Evolutionary conservation across 1,140 invertebrate species (phyloP), one percentile per base, ranked within the genome.

Genomic region (Drosophila kanapiae): DNA sequence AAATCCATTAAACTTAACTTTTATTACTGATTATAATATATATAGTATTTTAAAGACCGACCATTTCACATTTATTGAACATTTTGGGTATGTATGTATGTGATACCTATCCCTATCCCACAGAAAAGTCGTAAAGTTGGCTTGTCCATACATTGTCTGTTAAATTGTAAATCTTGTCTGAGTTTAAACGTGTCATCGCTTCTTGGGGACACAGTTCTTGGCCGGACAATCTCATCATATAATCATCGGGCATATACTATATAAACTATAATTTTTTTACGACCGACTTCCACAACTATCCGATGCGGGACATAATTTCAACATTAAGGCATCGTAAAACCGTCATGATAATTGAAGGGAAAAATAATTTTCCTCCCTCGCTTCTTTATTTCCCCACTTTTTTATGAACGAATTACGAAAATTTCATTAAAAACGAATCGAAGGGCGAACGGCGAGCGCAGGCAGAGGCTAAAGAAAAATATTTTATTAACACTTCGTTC

Each of bases 401-500:
- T 80, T 72, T 80, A 77, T 70, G 63, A 69, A 76, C 71, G 78
- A 72, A 80, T 82, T 87, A 80, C 72, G 58, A 77, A 68, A 79
- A 74, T 60, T 82, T 76, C 75, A 86, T 82, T 82, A 72, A 81
- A 51, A 80, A 78, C 29, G 67, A 71, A 78, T 65, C 58, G 38
- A 79, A 72, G 58, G 75, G 62, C 33, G 31, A 47, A n/a, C 8
- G 16, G 35, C 1, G 13, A 13, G 42, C 37, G 11, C 31, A 9
- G 33, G 35, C 61, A 27, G 56, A 64, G 56, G 68, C 60, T 67
- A 47, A 65, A 84, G 69, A 47, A 75, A 75, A 88, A 90, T 88
- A 88, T 88, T 88, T 88, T 88, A 88, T 88, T 88, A 88, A 90
- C 84, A 88, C 84, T 88, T 84, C 75, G 68, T 88, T 88, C 85